Evolutionary conservation across 2,888 invertebrate species (phyloP).

Genomic region (Philonicus albiceps): DNA sequence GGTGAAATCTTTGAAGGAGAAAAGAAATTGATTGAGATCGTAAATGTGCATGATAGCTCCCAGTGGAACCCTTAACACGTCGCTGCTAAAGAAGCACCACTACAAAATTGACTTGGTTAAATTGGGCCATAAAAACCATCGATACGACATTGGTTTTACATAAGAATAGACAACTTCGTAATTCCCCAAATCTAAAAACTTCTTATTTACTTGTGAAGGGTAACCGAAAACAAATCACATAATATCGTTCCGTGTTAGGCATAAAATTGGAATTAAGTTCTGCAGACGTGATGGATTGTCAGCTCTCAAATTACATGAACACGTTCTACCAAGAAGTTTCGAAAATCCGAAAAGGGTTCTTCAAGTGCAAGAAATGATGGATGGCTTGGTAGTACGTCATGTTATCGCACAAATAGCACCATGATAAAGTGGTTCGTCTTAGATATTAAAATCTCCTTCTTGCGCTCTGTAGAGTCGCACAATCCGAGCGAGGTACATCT

Average conservation of each 20-base stretch:
- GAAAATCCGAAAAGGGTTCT: neutral
- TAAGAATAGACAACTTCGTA: neutral
- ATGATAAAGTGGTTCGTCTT: neutral
- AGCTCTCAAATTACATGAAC: neutral
- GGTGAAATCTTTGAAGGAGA: neutral
- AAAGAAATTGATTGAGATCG: neutral
- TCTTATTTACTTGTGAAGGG: neutral
- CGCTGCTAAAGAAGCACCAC: neutral
- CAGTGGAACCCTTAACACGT: neutral
- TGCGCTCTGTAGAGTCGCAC: neutral
- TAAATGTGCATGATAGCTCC: neutral
- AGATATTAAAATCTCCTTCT: neutral
- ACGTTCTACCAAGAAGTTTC: neutral
- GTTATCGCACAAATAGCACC: neutral
- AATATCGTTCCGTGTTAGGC: neutral
- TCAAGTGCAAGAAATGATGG: neutral
- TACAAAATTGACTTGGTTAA: neutral
- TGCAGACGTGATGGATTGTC: neutral
- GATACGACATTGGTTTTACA: neutral
- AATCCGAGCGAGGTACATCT: neutral
- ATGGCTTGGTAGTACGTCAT: neutral
- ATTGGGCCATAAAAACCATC: neutral
- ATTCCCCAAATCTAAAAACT: neutral
- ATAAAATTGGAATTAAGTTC: neutral
- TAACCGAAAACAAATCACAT: neutral